A percentile compares a stretch with the other conserved stretches of the same genome.
phyloP scores from a whole-genome alignment of 2,888 invertebrate genomes.

The Andrena flavipes region DNA sequence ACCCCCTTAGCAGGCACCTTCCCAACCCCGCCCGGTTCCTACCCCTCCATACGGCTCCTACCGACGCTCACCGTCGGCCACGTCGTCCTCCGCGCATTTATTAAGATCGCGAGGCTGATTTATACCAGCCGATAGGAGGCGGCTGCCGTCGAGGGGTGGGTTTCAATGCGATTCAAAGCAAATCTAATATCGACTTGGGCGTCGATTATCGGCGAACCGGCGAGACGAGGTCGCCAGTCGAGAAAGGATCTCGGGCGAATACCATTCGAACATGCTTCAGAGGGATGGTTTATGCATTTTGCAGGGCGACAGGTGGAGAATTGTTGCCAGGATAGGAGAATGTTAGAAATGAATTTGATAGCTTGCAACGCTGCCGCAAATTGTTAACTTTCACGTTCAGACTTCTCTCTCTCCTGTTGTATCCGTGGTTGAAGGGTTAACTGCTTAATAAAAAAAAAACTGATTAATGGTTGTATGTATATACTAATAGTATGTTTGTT shows the following conservation, averaged over 20 bases:
- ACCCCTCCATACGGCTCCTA: constrained; percentile 11
- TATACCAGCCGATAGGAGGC: constrained; percentile 77
- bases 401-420: no score
- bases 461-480: background rate
- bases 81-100: constrained; percentile 78
- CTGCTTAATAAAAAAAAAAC: no score
- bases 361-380: no score
- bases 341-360: no score
- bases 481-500: background rate
- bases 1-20: constrained; percentile 2
- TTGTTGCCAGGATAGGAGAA: no score
- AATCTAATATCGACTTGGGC: constrained; percentile 69
- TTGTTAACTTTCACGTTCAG: no score
- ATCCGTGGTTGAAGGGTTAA: no score
- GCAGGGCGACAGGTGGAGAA: background rate
- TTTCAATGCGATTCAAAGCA: constrained; percentile 74
- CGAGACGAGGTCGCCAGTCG: constrained; percentile 15
- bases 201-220: constrained; percentile 62
- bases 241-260: constrained; percentile 11
- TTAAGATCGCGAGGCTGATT: constrained; percentile 83
- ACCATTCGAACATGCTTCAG: background rate
- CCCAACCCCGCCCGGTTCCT: no score
- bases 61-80: constrained; percentile 43
- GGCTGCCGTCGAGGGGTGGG: constrained; percentile 37
- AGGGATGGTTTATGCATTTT: background rate